Conservation (phyloP, 2,888 invertebrate genomes). For the Adela reaumurella region DNA sequence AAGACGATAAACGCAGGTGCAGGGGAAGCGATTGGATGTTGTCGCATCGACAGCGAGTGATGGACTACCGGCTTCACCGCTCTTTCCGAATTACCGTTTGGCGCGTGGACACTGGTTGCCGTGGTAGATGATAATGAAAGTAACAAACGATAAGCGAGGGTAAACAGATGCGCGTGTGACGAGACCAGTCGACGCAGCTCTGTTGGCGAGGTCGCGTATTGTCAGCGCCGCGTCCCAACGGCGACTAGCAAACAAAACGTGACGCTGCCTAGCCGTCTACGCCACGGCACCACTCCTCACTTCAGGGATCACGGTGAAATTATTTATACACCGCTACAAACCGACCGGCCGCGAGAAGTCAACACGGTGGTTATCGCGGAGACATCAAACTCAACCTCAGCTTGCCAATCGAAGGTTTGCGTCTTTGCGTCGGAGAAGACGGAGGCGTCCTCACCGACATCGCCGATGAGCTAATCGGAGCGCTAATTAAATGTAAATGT, state of each 20-base stretch:
- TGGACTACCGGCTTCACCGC: not conserved
- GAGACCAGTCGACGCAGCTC: not conserved
- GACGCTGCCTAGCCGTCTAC: conserved; percentile 10
- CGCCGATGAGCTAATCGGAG: too few species aligned
- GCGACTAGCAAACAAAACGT: conserved; percentile 28
- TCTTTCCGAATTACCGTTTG: not conserved
- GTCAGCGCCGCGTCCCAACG: conserved; percentile 46
- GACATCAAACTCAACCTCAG: too few species aligned
- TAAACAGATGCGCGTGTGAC: not conserved
- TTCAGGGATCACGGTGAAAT: too few species aligned
- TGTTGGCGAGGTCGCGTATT: conserved; percentile 32
- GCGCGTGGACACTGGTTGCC: not conserved
- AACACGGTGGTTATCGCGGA: too few species aligned
- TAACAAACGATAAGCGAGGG: not conserved
- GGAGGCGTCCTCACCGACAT: too few species aligned
- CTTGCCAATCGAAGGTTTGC: too few species aligned
- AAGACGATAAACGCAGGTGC: not conserved
- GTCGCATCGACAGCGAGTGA: not conserved
- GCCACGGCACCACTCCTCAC: too few species aligned
- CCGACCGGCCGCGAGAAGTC: too few species aligned
- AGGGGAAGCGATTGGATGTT: not conserved
- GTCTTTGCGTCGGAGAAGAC: too few species aligned
- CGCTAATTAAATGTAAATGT: too few species aligned
- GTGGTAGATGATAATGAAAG: not conserved
- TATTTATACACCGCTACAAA: too few species aligned